A percentile compares a stretch with the other conserved stretches of the same genome.
These are phyloP conservation scores for Drosophila repleta DNA, from an alignment of 1,140 invertebrate genomes.

Conservation along the genomic window DNA sequence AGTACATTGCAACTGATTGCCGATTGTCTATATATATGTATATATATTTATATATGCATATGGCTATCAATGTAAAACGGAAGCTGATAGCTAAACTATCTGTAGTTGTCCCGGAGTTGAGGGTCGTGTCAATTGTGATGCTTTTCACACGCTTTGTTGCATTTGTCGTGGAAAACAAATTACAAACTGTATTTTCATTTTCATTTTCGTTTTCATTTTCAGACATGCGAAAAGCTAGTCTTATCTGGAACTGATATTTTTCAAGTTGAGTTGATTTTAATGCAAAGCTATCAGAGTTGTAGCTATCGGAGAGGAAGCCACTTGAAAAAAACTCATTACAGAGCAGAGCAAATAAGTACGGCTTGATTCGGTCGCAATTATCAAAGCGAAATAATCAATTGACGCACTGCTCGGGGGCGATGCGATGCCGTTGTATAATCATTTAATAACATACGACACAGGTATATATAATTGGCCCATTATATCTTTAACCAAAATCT, in stretches of 20 bases:
- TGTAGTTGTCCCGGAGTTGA: background rate
- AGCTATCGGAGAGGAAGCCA: conserved; percentile 23
- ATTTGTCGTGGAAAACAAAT: background rate
- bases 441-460: conserved; percentile 14
- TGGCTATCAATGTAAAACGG: conserved; percentile 1
- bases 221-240: background rate
- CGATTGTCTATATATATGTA: background rate
- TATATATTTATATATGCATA: background rate
- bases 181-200: background rate
- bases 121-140: conserved; percentile 4
- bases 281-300: conserved; percentile 18
- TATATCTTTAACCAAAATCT: conserved; percentile 49
- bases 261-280: conserved; percentile 21
- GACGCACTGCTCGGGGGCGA: conserved; percentile 15
- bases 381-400: conserved; percentile 38
- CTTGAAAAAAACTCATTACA: conserved; percentile 17
- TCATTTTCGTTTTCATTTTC: background rate
- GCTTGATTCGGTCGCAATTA: conserved; percentile 15
- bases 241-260: conserved; percentile 13
- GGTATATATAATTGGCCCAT: conserved; percentile 19
- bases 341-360: background rate
- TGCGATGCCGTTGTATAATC: conserved; percentile 15
- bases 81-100: conserved; percentile 9
- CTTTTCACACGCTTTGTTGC: conserved; percentile 8
- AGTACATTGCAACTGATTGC: conserved; percentile 29